These are phyloP conservation scores for Anolis carolinensis DNA, from an alignment of 2,113 vertebrate genomes.

Conservation along the genomic window DNA sequence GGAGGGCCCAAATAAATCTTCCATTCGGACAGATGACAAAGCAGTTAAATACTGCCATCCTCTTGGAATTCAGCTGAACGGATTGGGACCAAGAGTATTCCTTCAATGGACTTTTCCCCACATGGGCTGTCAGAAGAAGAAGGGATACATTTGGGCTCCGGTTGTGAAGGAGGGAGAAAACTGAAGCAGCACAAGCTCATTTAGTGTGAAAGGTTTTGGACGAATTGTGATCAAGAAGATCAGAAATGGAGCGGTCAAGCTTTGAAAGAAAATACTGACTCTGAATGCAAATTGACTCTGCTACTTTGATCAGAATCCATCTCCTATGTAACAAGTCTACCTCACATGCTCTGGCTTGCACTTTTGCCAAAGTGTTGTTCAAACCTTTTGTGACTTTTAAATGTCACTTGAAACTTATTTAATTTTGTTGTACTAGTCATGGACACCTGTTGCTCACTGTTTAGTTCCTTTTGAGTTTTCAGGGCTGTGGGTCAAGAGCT, in stretches of 20 bases:
- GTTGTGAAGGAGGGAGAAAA: conserved; percentile 47
- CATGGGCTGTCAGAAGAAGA: conserved; percentile 26
- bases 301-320: conserved; percentile 71
- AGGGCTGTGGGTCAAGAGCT: neutral
- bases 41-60: conserved; percentile 30
- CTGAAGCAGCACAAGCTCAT: conserved; percentile 47
- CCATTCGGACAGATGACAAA: conserved; percentile 49
- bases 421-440: conserved; percentile 1
- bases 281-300: conserved; percentile 62
- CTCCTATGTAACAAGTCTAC: conserved; percentile 76
- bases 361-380: conserved; percentile 72
- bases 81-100: conserved; percentile 25
- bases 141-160: conserved; percentile 18
- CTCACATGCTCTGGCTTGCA: conserved; percentile 74
- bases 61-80: conserved; percentile 44
- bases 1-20: conserved; percentile 27
- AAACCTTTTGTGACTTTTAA: conserved; percentile 69
- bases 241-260: conserved; percentile 54
- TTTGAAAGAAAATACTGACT: conserved; percentile 43
- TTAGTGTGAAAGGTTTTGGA: conserved; percentile 56
- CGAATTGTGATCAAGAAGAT: conserved; percentile 58
- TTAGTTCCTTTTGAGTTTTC: neutral
- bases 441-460: neutral
- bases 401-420: conserved; percentile 59
- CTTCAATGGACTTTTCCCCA: conserved; percentile 3